Conservation (phyloP, 2,888 invertebrate species). For the Cotesia congregata region DNA sequence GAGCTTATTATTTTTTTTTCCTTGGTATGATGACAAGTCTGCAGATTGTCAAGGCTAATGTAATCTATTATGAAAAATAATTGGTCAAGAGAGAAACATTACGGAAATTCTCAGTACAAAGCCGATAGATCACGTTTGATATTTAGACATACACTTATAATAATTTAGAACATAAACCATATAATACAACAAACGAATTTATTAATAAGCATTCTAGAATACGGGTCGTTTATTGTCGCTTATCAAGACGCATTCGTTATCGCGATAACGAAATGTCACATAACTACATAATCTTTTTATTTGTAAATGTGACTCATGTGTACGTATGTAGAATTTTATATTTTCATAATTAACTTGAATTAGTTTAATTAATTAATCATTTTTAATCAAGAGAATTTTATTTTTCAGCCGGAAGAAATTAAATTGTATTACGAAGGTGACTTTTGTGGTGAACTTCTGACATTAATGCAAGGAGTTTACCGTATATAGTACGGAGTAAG, state of each 20-base stretch:
- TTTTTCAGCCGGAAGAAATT: not conserved
- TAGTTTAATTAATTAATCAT: not conserved
- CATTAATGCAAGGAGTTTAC: constrained; percentile 2
- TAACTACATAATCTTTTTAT: not conserved
- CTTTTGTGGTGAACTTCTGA: constrained; percentile 18
- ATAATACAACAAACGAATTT: not conserved
- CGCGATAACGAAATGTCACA: constrained; percentile 38
- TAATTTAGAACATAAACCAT: not conserved
- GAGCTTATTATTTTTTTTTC: not conserved
- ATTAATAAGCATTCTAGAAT: not conserved
- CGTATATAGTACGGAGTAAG: not conserved
- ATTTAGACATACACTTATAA: too few relatives aligned
- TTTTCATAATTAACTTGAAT: not conserved
- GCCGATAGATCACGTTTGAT: not conserved
- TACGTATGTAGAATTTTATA: not conserved
- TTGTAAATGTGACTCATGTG: not conserved
- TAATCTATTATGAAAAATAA: not conserved
- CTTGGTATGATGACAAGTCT: not conserved
- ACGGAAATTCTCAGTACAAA: not conserved
- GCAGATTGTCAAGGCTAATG: constrained; percentile 25
- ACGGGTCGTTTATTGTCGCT: constrained; percentile 30
- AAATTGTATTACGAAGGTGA: not conserved
- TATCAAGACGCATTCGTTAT: constrained; percentile 41
- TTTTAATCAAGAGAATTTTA: not conserved
- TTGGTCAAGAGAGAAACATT: not conserved